Percentiles rank a stretch among this genome's conserved stretches.
These are phyloP conservation scores for Protonemura montana DNA, from an alignment of 2,888 invertebrate genomes.

Conservation along the genomic window DNA sequence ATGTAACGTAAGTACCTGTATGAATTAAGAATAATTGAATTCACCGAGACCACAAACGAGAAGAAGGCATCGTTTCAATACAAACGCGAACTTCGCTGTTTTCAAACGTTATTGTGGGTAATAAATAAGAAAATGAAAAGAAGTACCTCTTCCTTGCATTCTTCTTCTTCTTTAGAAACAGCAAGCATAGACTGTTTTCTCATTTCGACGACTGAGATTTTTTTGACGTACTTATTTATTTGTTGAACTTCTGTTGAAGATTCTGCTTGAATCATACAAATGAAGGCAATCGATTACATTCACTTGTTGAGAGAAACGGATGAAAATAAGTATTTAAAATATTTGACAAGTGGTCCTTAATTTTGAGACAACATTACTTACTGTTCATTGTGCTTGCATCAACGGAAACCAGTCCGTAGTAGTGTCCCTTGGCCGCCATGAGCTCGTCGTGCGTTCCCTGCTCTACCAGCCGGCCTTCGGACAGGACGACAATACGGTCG, in stretches of 20 bases:
- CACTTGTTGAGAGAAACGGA: too few species aligned
- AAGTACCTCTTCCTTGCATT: not conserved
- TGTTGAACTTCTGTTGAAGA: not conserved
- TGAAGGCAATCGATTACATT: too few species aligned
- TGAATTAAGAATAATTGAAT: too few species aligned
- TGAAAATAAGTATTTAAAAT: too few species aligned
- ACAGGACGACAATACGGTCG: slow-evolving; percentile 63
- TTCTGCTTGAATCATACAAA: not conserved
- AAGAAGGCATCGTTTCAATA: too few species aligned
- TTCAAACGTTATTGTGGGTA: too few species aligned
- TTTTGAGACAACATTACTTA: too few species aligned
- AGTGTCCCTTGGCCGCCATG: slow-evolving; percentile 68
- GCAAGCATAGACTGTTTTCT: not conserved
- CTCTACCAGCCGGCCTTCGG: slow-evolving; percentile 75
- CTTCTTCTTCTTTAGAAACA: not conserved
- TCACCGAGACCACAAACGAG: too few species aligned
- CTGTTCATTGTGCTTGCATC: not conserved
- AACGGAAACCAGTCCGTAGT: slow-evolving; percentile 69
- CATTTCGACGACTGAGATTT: not conserved
- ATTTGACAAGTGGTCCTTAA: too few species aligned
- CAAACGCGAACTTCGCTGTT: too few species aligned
- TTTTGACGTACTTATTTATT: not conserved
- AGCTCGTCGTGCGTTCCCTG: slow-evolving; percentile 78
- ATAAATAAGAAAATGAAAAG: too few species aligned
- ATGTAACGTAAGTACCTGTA: too few species aligned